These are phyloP conservation scores for Notolabrus celidotus DNA, from an alignment of 2,797 vertebrate genomes.

Conservation along the genomic window DNA sequence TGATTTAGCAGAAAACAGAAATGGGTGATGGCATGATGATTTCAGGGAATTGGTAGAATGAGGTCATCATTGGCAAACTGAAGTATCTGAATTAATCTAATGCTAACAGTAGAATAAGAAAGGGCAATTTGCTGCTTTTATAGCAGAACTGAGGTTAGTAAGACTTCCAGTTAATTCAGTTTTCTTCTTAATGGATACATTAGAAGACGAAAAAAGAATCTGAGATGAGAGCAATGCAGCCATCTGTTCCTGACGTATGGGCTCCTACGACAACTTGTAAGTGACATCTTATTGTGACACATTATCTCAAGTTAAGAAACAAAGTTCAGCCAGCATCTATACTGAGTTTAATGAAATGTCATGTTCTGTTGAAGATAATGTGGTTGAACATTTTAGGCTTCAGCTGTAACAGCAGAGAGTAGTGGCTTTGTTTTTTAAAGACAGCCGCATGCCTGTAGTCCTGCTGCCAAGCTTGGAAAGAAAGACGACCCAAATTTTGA, in stretches of 20 bases:
- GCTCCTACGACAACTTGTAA: neutral
- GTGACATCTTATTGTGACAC: slow-evolving; percentile 5
- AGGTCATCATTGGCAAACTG: too few species aligned
- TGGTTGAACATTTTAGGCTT: slow-evolving; percentile 13
- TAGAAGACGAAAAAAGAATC: neutral
- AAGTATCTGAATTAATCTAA: too few species aligned
- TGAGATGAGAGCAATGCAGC: neutral
- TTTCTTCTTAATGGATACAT: too few species aligned
- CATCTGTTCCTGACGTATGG: neutral
- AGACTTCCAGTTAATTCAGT: too few species aligned
- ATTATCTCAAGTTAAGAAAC: neutral
- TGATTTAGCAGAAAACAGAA: too few species aligned
- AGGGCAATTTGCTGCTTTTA: too few species aligned
- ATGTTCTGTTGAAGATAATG: slow-evolving; percentile 10
- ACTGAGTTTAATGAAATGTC: slow-evolving; percentile 16
- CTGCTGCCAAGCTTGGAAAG: slow-evolving; percentile 33
- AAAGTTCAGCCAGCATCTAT: slow-evolving; percentile 24
- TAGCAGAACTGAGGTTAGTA: too few species aligned
- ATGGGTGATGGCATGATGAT: too few species aligned
- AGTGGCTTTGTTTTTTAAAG: slow-evolving; percentile 16
- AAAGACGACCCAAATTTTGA: slow-evolving; percentile 45
- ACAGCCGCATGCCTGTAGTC: slow-evolving; percentile 30
- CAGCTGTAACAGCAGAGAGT: slow-evolving; percentile 5
- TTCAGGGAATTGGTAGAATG: too few species aligned
- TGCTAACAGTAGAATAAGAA: too few species aligned